Evolutionary conservation across 2,113 vertebrate genomes (phyloP).

Genomic region (Ceratotherium simum): DNA sequence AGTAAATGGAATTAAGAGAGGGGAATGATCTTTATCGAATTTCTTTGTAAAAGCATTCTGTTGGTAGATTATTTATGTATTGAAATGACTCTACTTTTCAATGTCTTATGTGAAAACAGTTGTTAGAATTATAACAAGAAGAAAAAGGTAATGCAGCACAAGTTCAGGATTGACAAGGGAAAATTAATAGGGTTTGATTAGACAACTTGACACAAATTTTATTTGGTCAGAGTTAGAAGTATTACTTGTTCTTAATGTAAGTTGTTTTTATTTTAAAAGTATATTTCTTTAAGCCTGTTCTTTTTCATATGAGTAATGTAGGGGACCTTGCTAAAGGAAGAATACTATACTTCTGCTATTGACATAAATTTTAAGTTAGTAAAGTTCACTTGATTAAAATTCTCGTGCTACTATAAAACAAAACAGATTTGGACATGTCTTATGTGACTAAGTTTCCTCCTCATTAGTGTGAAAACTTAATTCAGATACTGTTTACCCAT

Average conservation of each 20-base stretch:
- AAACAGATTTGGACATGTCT: neutral
- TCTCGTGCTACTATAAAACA: neutral
- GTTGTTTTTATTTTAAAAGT: neutral
- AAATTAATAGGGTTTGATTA: neutral
- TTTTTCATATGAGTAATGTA: neutral
- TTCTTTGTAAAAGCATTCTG: neutral
- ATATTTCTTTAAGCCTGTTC: neutral
- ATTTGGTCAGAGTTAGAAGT: neutral
- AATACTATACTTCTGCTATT: neutral
- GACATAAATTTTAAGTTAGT: neutral
- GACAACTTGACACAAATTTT: neutral
- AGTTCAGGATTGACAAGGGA: constrained; percentile 10
- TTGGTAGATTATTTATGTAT: neutral
- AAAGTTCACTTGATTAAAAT: neutral
- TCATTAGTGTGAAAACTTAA: neutral
- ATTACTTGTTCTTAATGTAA: neutral
- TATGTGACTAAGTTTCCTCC: neutral
- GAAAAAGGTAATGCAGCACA: neutral
- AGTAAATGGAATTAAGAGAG: neutral
- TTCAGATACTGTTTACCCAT: neutral
- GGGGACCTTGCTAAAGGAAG: neutral
- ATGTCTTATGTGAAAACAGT: neutral
- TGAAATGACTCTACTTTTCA: neutral
- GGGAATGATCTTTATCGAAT: neutral
- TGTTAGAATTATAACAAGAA: neutral